Evolutionary conservation across 2,888 invertebrate species (phyloP), one percentile per base, ranked within the genome.

Genomic region (Polymixis lichenea): DNA sequence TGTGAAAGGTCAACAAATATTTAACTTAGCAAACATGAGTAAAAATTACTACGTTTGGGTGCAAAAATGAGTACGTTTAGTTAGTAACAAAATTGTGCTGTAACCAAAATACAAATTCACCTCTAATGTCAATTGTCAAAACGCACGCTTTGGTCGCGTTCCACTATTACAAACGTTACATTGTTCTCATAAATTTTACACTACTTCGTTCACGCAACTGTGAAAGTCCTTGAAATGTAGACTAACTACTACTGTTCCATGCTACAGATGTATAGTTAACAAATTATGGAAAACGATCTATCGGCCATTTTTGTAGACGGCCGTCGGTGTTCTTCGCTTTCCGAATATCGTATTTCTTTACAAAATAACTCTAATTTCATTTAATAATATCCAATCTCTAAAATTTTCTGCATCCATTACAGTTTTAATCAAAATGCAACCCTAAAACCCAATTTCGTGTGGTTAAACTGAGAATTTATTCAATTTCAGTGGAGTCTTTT

Each of bases 81-180:
- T 56, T 77, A 55, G 7, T 55, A 49, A 49, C 4, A 25, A 66
- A 32, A 64, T 19, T 60, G 82, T 22, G 62, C 19, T 62, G 72
- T 84, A 25, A 38, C 64, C 56, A 55, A 75, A 75, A 72, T 46
- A 62, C 51, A 38, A 46, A 62, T 15, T 1, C 72, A 49, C 28
- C 85, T 71, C 83, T 83, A 86, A 62, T 83, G 86, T 85, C 86
- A 85, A 32, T 78, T 83, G 87, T 86, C 86, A 86, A 87, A 86
- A 80, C 70, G 69, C 86, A 86, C 78, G 88, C 86, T 84, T 79
- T 60, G 32, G 43, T 56, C 2, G 75, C 84, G 84, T 84, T 87
- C 76, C 86, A 78, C 25, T 65, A 11, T 1, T 0, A 1, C 1
- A 38, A 61, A 67, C 3, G 25, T 32, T 11, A 32, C 0, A 51